phyloP scores from a whole-genome alignment of 1,140 invertebrate genomes.

The Zaprionus davidi region DNA sequence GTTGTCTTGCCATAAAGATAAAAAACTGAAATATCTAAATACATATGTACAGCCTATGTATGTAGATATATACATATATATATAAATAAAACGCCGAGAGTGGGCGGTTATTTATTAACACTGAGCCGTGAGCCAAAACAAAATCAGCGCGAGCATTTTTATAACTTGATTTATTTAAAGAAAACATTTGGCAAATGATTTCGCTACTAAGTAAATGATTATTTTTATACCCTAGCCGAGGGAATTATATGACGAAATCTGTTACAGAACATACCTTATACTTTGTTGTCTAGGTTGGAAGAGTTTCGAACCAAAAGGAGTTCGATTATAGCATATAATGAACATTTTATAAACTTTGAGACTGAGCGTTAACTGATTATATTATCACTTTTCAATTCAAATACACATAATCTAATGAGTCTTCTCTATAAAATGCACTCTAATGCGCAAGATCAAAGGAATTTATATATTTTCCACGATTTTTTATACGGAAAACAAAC shows the following conservation, averaged over 20 bases:
- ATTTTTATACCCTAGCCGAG: constrained; percentile 37
- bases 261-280: neutral
- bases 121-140: constrained; percentile 65
- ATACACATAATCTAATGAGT: neutral
- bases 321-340: neutral
- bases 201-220: constrained; percentile 44
- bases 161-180: constrained; percentile 81
- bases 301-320: neutral
- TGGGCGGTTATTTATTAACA: constrained; percentile 77
- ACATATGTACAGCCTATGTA: constrained; percentile 11
- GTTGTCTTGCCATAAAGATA: constrained; percentile 64
- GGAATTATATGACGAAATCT: constrained; percentile 29
- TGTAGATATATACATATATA: constrained; percentile 41
- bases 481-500: neutral
- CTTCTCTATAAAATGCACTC: neutral
- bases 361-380: neutral
- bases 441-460: neutral
- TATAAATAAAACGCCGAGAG: constrained; percentile 44
- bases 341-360: neutral
- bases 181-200: constrained; percentile 65
- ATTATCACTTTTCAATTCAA: neutral
- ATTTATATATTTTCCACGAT: neutral
- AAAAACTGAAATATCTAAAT: constrained; percentile 28
- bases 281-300: neutral
- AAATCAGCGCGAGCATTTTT: constrained; percentile 71